phyloP scores from a whole-genome alignment of 2,797 vertebrate species.

The Parauchenoglanis punctatus region DNA sequence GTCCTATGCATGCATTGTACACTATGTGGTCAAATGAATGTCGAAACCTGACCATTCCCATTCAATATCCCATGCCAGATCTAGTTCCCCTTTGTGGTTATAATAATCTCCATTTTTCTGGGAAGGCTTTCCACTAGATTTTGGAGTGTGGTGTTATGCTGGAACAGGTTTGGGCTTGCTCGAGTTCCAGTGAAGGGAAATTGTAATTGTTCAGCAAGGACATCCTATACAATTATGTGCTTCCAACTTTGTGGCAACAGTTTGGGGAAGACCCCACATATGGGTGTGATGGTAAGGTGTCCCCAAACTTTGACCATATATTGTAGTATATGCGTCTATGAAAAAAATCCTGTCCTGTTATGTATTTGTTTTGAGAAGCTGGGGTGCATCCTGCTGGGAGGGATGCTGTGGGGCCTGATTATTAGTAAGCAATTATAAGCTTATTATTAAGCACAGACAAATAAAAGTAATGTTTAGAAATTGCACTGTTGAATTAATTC shows the following conservation, averaged over 20 bases:
- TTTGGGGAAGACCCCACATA: no score
- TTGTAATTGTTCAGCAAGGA: no score
- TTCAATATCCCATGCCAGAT: not conserved
- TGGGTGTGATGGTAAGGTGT: not conserved
- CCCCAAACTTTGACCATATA: not conserved
- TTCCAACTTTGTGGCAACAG: no score
- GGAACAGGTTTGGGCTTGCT: no score
- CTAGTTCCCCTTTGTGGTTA: no score
- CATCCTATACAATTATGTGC: no score
- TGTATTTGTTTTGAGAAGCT: not conserved
- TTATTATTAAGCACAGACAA: not conserved
- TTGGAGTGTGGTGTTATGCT: no score
- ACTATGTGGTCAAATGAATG: not conserved
- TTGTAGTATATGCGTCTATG: not conserved
- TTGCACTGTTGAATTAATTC: not conserved
- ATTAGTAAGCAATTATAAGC: no score
- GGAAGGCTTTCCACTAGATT: no score
- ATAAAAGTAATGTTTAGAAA: not conserved
- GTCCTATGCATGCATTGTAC: not conserved
- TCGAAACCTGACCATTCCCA: not conserved
- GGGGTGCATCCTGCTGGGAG: not conserved
- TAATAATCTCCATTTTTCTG: no score
- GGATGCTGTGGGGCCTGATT: no score
- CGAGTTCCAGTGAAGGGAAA: no score
- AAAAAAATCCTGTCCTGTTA: not conserved